phyloP scores from a whole-genome alignment of 2,113 vertebrate species.

The Spilogale gracilis region DNA sequence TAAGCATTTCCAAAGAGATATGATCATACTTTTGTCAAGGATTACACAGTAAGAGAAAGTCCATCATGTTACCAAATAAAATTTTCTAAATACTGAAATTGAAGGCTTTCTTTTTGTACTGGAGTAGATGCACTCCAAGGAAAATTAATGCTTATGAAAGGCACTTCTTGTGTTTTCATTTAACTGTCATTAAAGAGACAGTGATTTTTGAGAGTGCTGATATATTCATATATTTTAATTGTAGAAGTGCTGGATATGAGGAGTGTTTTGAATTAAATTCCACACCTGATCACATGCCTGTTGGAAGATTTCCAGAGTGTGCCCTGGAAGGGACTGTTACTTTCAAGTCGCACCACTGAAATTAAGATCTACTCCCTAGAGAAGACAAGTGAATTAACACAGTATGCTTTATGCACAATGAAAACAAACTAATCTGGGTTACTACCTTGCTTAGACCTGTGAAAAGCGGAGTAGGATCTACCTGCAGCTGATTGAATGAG shows the following conservation, averaged over 20 bases:
- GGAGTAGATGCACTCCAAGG: background rate
- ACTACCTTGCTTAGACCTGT: slow-evolving; percentile 79
- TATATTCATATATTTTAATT: slow-evolving; percentile 84
- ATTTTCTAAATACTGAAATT: slow-evolving; percentile 18
- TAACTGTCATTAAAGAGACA: slow-evolving; percentile 62
- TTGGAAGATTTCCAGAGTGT: slow-evolving; percentile 87
- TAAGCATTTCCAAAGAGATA: slow-evolving; percentile 18
- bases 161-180: background rate
- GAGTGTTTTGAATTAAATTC: slow-evolving; percentile 85
- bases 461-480: slow-evolving; percentile 60
- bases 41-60: background rate
- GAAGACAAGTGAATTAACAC: slow-evolving; percentile 89
- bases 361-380: slow-evolving; percentile 88
- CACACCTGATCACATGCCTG: slow-evolving; percentile 84
- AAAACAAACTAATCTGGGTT: slow-evolving; percentile 83
- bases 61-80: background rate
- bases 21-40: slow-evolving; percentile 1
- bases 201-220: slow-evolving; percentile 74
- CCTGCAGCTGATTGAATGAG: slow-evolving; percentile 44
- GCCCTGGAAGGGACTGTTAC: slow-evolving; percentile 83
- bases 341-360: slow-evolving; percentile 87
- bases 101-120: background rate
- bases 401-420: slow-evolving; percentile 83
- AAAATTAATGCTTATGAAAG: slow-evolving; percentile 57
- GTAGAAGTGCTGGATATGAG: slow-evolving; percentile 79